phyloP scores from a whole-genome alignment of 2,888 invertebrate genomes.

The Pelosia muscerda region DNA sequence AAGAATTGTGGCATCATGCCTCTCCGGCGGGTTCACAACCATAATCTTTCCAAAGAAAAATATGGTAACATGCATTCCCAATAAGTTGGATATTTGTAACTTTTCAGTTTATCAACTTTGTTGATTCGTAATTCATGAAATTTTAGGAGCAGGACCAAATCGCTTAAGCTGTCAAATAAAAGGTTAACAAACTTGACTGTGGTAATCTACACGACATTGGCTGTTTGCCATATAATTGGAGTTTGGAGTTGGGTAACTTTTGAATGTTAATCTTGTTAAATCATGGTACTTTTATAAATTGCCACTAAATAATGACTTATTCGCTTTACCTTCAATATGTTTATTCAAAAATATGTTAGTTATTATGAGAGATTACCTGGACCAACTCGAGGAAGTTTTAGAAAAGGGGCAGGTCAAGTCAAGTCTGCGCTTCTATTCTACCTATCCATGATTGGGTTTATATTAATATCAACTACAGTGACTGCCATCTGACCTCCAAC shows the following conservation, averaged over 20 bases:
- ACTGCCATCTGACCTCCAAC: too few relatives aligned
- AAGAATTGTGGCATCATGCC: not conserved
- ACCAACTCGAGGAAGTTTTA: not conserved
- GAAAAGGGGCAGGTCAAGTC: too few relatives aligned
- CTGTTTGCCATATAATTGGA: not conserved
- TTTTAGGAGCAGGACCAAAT: not conserved
- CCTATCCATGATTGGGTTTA: too few relatives aligned
- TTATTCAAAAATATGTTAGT: not conserved
- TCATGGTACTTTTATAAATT: not conserved
- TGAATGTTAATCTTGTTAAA: slow-evolving; percentile 4
- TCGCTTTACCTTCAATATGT: not conserved
- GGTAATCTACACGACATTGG: not conserved
- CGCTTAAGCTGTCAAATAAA: not conserved
- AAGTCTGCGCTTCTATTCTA: too few relatives aligned
- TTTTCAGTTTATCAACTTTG: not conserved
- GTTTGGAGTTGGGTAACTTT: not conserved
- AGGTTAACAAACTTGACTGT: not conserved
- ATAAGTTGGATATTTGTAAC: not conserved
- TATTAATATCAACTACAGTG: too few relatives aligned
- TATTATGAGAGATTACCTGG: too few relatives aligned
- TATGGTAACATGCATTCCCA: not conserved
- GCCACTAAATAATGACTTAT: not conserved
- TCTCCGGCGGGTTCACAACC: not conserved
- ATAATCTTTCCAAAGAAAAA: not conserved
- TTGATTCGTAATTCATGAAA: slow-evolving; percentile 2